Percentiles rank a stretch among this genome's conserved stretches.
phyloP scores from a whole-genome alignment of 2,888 invertebrate genomes.

The Stegana nigrithorax region DNA sequence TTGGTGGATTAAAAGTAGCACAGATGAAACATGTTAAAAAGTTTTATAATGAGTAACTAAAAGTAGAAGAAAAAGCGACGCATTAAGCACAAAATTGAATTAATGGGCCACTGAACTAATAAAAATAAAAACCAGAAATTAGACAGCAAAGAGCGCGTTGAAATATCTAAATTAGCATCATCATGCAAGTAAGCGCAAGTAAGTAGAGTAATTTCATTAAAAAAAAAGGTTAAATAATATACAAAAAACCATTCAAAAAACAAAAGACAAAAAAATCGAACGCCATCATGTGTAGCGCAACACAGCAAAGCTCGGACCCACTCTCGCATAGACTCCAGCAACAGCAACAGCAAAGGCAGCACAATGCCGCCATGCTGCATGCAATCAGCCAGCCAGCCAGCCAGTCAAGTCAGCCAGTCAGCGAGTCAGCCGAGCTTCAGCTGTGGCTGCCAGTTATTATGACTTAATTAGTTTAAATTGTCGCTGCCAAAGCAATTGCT shows the following conservation, averaged over 20 bases:
- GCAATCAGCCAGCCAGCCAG: too few species aligned
- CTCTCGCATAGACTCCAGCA: not conserved
- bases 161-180: constrained; percentile 51
- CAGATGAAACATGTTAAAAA: too few species aligned
- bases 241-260: too few species aligned
- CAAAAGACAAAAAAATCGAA: not conserved
- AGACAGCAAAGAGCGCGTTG: not conserved
- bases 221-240: too few species aligned
- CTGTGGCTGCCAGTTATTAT: too few species aligned
- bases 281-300: not conserved
- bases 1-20: too few species aligned
- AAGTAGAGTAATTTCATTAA: constrained; percentile 18
- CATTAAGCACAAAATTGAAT: constrained; percentile 37
- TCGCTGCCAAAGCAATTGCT: too few species aligned
- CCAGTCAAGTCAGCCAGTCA: too few species aligned
- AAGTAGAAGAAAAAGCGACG: constrained; percentile 39
- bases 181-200: constrained; percentile 38
- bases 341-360: too few species aligned
- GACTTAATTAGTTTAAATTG: constrained; percentile 62
- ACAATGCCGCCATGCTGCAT: not conserved
- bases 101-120: constrained; percentile 62
- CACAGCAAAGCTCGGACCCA: not conserved
- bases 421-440: too few species aligned
- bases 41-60: not conserved
- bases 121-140: constrained; percentile 16